Base-by-base conservation (phyloP, 2,797 vertebrate species). In the Acanthiza pusilla region DNA sequence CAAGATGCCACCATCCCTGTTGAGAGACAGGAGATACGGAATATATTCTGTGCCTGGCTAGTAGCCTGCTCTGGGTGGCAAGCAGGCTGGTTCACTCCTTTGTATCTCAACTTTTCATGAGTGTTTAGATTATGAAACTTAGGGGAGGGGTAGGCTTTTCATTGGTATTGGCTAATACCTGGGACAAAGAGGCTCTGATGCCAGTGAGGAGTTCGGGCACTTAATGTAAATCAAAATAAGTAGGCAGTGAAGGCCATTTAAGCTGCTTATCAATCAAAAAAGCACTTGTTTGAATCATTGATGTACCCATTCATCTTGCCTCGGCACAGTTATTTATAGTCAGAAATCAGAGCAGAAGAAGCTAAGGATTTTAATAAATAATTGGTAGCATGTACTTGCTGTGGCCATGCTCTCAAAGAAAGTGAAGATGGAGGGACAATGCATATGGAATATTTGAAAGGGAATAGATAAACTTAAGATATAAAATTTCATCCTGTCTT, bases 331-430 rank as follows among this genome's bases (percentile, higher is more conserved):
- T 76, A 53, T 77, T 79, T 66, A 58, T 58, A 85, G 83, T 79
- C 21, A 76, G 72, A 91, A 90, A 88, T 54, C 43, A 62, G 83
- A 70, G 68, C 68, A 92, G 84, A 89, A 88, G 30, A 29, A 87
- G 29, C 15, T 50, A 65, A 77, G 68, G 47, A 75, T 93, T 88
- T 83, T 83, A 87, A 72, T 92, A 94, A 92, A 83, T 92, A 68
- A 85, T 79, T 85, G 90, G 78, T 45, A 48, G 22, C 25, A 36
- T 74, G 26, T 67, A 48, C 36, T 91, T 77, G 45, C 77, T 74
- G 54, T 85, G 57, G 20, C 81, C 0, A 0, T 77, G n/a, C 60
- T 82, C 26, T 91, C 73, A 72, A 74, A 85, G 38, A 61, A 82
- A 62, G 20, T 77, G 71, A 91, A 79, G 84, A 20, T 71, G 78